Base-by-base conservation (phyloP, 2,113 vertebrate genomes). In the Brachirus orientalis region DNA sequence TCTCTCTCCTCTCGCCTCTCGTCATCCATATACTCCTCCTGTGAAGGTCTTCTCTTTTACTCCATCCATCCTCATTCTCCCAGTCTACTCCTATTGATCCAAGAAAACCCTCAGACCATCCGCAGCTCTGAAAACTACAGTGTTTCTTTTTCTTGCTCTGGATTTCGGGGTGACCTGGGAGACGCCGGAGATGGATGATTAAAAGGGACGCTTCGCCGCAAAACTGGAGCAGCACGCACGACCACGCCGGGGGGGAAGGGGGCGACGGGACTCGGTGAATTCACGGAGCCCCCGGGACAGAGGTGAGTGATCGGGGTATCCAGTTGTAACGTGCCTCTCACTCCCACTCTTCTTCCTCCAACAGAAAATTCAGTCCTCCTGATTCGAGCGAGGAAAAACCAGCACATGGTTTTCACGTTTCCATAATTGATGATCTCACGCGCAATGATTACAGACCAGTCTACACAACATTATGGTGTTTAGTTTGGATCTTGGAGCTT, bases 171-270 rank as follows among this genome's bases (percentile, higher is more conserved):
- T 54, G 79, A 75, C 66, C 69, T 16, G 35, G 19, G 45, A 41
- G 63, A 18, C 51, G 37, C 52, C 14, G 48, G 63, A 70, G 51
- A 89, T 89, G 90, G 90, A 91, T 89, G 90, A 89, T 90, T 82
- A 90, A 89, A 82, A 62, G 12, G 48, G 50, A 80, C 63, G 37
- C 40, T 59, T 71, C 81, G 41, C 65, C 84, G 90, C 83, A 28
- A 90, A 90, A 89, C 90, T 92, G 90, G 90, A 92, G 88, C 90
- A 89, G 70, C 88, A 92, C 86, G 80, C 90, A 10, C 64, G 89
- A 81, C 74, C 89, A 80, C 88, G 90, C 76, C 87, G 90, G 78
- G 88, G 89, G 73, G 89, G 87, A 77, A 87, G 88, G 88, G 90
- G 89, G 71, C 84, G 90, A 77, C 75, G 90, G 83, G 90, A 90